phyloP scores from a whole-genome alignment of 2,113 vertebrate species.

The Ptilorrhoa leucosticta region DNA sequence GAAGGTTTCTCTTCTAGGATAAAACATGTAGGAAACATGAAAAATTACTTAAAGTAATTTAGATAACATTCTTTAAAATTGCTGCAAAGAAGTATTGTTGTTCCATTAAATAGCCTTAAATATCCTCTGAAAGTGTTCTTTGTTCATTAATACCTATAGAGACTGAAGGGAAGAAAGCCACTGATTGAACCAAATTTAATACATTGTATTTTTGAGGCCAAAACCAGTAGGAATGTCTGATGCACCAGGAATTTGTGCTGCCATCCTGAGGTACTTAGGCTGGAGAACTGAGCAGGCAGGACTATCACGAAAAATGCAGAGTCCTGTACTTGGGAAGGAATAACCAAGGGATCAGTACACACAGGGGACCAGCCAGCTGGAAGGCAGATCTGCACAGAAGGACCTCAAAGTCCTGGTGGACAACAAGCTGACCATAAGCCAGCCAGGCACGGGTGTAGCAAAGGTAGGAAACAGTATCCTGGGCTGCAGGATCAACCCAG shows the following conservation, averaged over 20 bases:
- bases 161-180: neutral
- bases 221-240: neutral
- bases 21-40: neutral
- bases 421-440: neutral
- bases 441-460: neutral
- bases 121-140: neutral
- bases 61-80: neutral
- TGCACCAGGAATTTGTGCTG: neutral
- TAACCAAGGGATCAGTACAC: neutral
- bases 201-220: neutral
- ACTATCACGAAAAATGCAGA: neutral
- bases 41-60: neutral
- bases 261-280: neutral
- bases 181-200: neutral
- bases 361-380: neutral
- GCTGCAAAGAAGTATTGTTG: neutral
- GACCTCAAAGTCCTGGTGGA: neutral
- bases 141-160: neutral
- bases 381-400: neutral
- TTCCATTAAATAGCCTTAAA: neutral
- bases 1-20: neutral
- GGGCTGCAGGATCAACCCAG: neutral
- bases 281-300: neutral
- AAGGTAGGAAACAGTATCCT: neutral
- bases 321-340: neutral